phyloP scores from a whole-genome alignment of 2,888 invertebrate genomes.

The Lycaena phlaeas region DNA sequence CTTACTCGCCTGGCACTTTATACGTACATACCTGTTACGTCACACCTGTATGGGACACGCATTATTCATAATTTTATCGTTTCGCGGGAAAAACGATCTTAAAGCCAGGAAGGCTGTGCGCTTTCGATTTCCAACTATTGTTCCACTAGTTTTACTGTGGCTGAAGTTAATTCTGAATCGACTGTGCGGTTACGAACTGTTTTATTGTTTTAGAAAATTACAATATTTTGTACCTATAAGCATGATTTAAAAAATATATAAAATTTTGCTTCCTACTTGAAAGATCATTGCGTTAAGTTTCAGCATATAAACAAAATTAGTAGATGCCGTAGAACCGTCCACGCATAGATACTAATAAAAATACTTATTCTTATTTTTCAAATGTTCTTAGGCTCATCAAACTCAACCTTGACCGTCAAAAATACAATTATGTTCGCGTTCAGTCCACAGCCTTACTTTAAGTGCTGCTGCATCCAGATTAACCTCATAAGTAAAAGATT shows the following conservation, averaged over 20 bases:
- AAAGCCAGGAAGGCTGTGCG: conserved; percentile 18
- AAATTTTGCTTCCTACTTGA: too few species aligned
- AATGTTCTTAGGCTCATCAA: too few species aligned
- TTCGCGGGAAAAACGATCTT: conserved; percentile 36
- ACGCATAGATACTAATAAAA: too few species aligned
- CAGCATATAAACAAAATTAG: too few species aligned
- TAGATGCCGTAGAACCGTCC: too few species aligned
- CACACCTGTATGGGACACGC: conserved; percentile 48
- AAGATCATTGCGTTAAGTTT: too few species aligned
- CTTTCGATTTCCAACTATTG: conserved; percentile 35
- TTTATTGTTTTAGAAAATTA: conserved; percentile 22
- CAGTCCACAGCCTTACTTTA: too few species aligned
- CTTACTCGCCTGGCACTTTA: conserved; percentile 48
- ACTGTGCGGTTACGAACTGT: conserved; percentile 19
- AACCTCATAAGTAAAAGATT: too few species aligned
- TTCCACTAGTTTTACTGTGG: conserved; percentile 19
- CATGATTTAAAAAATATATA: neutral
- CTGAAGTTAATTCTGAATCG: conserved; percentile 13
- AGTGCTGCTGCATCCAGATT: too few species aligned
- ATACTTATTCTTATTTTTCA: too few species aligned
- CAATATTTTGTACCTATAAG: neutral
- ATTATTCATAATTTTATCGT: conserved; percentile 50
- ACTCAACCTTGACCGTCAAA: too few species aligned
- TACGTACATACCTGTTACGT: conserved; percentile 62
- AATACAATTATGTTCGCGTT: too few species aligned